phyloP scores from a whole-genome alignment of 2,888 invertebrate species.

The Phlogophora meticulosa region DNA sequence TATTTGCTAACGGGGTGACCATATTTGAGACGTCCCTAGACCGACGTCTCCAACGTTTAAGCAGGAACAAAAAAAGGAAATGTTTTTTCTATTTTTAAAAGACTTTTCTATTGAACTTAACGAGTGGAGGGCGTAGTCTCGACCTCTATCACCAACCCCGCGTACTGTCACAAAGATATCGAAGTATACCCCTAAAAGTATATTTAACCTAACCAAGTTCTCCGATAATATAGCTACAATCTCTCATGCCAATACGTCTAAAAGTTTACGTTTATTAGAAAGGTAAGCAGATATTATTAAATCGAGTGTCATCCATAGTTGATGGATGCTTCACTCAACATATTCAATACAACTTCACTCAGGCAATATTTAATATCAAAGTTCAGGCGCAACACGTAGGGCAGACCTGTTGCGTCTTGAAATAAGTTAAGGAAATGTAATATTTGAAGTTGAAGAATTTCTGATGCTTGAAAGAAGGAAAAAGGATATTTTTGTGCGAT shows the following conservation, averaged over 20 bases:
- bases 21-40: no score
- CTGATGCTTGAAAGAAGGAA: not conserved
- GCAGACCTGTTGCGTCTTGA: slow-evolving; percentile 39
- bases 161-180: no score
- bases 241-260: not conserved
- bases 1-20: no score
- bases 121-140: no score
- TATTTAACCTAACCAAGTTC: no score
- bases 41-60: no score
- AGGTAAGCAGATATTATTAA: slow-evolving; percentile 24
- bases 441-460: not conserved
- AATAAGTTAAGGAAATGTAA: not conserved
- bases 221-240: not conserved
- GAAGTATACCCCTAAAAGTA: no score
- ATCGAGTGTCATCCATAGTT: slow-evolving; percentile 27
- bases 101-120: no score
- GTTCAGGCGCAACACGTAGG: slow-evolving; percentile 43
- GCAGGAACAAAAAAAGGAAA: no score
- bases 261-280: not conserved
- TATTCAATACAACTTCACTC: slow-evolving; percentile 11
- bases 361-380: slow-evolving; percentile 32
- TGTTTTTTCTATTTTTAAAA: no score
- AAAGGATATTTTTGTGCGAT: not conserved
- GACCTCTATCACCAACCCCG: no score
- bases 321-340: slow-evolving; percentile 32